These are phyloP conservation scores for Drosophila imparisetae DNA, from an alignment of 2,888 invertebrate genomes.

Conservation along the genomic window DNA sequence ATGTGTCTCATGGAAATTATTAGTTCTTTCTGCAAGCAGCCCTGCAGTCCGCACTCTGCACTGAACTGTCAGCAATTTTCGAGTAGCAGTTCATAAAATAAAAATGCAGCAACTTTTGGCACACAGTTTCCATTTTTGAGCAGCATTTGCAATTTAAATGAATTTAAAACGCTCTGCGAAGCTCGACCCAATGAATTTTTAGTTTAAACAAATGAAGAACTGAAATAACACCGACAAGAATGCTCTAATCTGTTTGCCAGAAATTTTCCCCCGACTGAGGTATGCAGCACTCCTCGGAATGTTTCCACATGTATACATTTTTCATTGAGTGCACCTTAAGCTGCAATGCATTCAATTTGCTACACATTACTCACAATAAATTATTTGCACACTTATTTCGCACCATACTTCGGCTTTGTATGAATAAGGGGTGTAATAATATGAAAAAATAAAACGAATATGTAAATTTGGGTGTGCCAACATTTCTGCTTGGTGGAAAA, in stretches of 20 bases:
- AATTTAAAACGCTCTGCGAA: slow-evolving; percentile 40
- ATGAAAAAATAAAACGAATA: slow-evolving; percentile 17
- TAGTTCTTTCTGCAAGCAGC: slow-evolving; percentile 52
- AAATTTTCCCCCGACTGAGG: background rate
- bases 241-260: too few species aligned
- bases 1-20: slow-evolving; percentile 53
- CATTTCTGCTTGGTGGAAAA: slow-evolving; percentile 20
- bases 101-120: slow-evolving; percentile 66
- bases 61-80: slow-evolving; percentile 56
- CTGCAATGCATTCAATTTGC: background rate
- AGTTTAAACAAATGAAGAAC: slow-evolving; percentile 23
- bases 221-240: slow-evolving; percentile 23
- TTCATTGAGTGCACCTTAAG: background rate
- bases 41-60: slow-evolving; percentile 28
- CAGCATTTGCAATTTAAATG: slow-evolving; percentile 63
- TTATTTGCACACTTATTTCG: slow-evolving; percentile 11
- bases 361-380: background rate
- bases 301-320: background rate
- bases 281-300: too few species aligned
- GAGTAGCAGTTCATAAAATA: slow-evolving; percentile 62
- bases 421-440: background rate
- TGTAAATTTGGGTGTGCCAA: slow-evolving; percentile 24
- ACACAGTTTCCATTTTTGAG: slow-evolving; percentile 67
- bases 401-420: background rate
- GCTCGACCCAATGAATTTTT: slow-evolving; percentile 55